These are phyloP conservation scores for Lepidiolamprologus cunningtoni DNA, from an alignment of 2,113 vertebrate species.

Conservation along the genomic window DNA sequence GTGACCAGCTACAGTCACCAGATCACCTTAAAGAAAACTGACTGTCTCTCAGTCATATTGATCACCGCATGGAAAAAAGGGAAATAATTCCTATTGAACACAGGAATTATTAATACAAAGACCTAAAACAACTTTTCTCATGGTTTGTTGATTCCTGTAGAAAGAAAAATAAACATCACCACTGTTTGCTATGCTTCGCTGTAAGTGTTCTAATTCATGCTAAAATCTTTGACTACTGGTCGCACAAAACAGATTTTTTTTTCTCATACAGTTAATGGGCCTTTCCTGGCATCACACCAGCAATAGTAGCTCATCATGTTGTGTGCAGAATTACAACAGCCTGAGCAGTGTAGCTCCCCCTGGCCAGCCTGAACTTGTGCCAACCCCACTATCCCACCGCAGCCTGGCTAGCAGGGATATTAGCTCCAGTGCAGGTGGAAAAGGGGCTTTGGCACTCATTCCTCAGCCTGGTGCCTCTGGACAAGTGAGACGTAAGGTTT, in stretches of 20 bases:
- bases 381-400: slow-evolving; percentile 1
- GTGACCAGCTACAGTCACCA: not conserved
- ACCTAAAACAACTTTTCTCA: not conserved
- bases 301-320: slow-evolving; percentile 1
- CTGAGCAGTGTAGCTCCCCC: slow-evolving; percentile 1
- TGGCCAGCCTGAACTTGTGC: slow-evolving; percentile 13
- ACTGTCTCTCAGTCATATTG: not conserved
- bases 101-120: not conserved
- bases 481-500: slow-evolving; percentile 21
- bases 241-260: not conserved
- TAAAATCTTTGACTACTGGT: not conserved
- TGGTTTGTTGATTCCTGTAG: not conserved
- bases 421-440: slow-evolving; percentile 30
- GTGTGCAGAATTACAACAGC: slow-evolving; percentile 39
- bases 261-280: not conserved
- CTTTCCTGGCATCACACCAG: not conserved
- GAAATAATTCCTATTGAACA: not conserved
- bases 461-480: slow-evolving; percentile 3
- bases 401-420: not conserved
- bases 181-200: not conserved
- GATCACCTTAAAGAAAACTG: not conserved
- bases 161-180: not conserved
- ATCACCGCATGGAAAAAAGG: not conserved
- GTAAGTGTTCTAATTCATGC: not conserved
- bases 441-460: slow-evolving; percentile 13